These are phyloP conservation scores for Seira sanloemensis DNA, from an alignment of 2,888 invertebrate genomes.

Conservation along the genomic window DNA sequence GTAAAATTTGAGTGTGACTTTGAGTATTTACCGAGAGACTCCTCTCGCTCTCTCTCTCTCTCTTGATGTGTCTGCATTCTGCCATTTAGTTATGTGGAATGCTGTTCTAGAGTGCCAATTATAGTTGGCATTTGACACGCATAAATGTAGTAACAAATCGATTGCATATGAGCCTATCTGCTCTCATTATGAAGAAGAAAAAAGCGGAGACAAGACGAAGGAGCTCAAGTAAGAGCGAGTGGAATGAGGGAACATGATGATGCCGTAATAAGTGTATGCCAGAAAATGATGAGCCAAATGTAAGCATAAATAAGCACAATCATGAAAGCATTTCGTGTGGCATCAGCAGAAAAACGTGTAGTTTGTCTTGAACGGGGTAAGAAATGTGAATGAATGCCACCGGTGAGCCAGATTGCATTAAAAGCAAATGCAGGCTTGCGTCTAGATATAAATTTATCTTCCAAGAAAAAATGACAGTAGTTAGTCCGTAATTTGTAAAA, in stretches of 20 bases:
- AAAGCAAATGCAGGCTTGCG: no score
- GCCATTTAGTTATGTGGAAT: constrained; percentile 66
- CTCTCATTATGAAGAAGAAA: constrained; percentile 52
- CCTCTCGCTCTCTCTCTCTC: no score
- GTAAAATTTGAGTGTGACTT: no score
- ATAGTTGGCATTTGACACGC: constrained; percentile 74
- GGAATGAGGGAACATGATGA: no score
- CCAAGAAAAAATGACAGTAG: background rate
- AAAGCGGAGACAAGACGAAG: no score
- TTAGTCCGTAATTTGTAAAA: background rate
- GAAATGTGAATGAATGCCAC: background rate
- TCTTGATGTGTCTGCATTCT: constrained; percentile 57
- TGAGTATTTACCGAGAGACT: no score
- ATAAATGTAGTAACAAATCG: constrained; percentile 74
- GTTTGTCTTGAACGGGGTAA: background rate
- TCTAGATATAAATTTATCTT: background rate
- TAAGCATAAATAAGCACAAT: constrained; percentile 50
- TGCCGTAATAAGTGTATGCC: no score
- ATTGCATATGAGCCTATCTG: constrained; percentile 72
- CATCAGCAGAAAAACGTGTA: constrained; percentile 39
- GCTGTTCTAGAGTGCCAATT: constrained; percentile 72
- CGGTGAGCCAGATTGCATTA: background rate
- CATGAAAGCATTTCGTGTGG: constrained; percentile 31
- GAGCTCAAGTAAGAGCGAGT: background rate
- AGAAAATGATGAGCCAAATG: constrained; percentile 56